Base-by-base conservation (phyloP, 1,140 invertebrate species). In the Bombus haemorrhoidalis region DNA sequence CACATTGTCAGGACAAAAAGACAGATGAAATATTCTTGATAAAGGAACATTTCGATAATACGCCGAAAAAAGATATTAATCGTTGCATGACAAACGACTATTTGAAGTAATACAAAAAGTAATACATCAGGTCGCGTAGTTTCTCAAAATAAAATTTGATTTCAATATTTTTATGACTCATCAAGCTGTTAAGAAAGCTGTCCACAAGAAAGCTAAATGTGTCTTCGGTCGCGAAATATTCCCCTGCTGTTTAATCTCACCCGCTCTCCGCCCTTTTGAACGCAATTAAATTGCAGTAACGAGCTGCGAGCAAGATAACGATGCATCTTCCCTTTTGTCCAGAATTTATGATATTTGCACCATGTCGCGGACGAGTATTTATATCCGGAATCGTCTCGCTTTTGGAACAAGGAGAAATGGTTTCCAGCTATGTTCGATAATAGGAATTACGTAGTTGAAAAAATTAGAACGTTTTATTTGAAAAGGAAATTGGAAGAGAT, bases 221-320 rank as follows among this genome's bases (percentile, higher is more conserved):
- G 71, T 43, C 15, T 62, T 13, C 28, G 57, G 47, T 28, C 57
- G 25, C 71, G 28, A 32, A 73, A 73, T 73, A 41, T 43, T 73
- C 71, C 32, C 43, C 5, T 28, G 71, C 37, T 41, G 71, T 39
- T 73, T 73, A 41, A 41, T 73, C 25, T 43, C 71, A 15, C 25
- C 39, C 39, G 18, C 1, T 8, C 13, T 1, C 0, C 32, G 2
- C 66, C 34, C 34, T 0, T 37, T 41, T 62, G 71, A 73, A 73
- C 71, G 71, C 71, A 73, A 73, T 73, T 73, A 73, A 73, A 73
- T 73, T 73, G 37, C 39, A n/a, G 25, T 73, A 73, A 73, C 71
- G 71, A 73, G 39, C 39, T 43, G 71, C 71, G 71, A 73, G 71
- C 28, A 73, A 73, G 71, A 73, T 73, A 73, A 73, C 71, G 71